Evolutionary conservation across 2,113 vertebrate species (phyloP), one percentile per base, ranked within the genome.

Genomic region (Mixornis gularis): DNA sequence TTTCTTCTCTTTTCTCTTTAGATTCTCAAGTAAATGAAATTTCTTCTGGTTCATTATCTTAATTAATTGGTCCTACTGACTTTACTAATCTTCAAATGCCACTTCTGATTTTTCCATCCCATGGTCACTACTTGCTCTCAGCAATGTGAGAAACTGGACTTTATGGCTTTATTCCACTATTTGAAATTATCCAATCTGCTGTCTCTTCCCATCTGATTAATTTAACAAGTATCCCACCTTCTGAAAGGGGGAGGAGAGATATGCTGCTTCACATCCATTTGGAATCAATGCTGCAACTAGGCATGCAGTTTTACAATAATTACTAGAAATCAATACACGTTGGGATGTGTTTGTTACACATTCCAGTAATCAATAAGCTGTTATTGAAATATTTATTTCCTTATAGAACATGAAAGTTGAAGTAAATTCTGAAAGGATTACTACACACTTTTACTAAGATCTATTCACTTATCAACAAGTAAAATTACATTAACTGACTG

Each of bases 1-100:
- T 76, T 85, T 32, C 78, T 70, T 51, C 26, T 58, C 7, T 68
- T 83, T 74, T 66, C 20, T 80, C 60, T 80, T 72, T n/a, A 73
- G 6, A 29, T 77, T 94, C 55, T 82, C 29, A 44, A 56, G 48
- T 91, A 95, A 95, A 94, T 94, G 41, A 93, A 87, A 84, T 89
- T 91, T 89, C 88, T 94, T 96, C 65, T 17, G 5, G 29, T 70
- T 91, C 91, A 73, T 81, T 87, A 65, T 90, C 62, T 81, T 89
- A 87, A 90, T 82, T 91, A 88, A 92, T 95, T 92, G 83, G 46
- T 73, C 72, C 60, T 76, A 81, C 64, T 70, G 62, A 70, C 74
- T 93, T 83, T 30, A 81, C 25, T 92, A 25, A 70, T 93, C 81
- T 92, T 70, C 4, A 5, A 87, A 79, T 91, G 84, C 43, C 86